Evolutionary conservation across 2,113 vertebrate genomes (phyloP), one percentile per base, ranked within the genome.

Genomic region (Pandion haliaetus): DNA sequence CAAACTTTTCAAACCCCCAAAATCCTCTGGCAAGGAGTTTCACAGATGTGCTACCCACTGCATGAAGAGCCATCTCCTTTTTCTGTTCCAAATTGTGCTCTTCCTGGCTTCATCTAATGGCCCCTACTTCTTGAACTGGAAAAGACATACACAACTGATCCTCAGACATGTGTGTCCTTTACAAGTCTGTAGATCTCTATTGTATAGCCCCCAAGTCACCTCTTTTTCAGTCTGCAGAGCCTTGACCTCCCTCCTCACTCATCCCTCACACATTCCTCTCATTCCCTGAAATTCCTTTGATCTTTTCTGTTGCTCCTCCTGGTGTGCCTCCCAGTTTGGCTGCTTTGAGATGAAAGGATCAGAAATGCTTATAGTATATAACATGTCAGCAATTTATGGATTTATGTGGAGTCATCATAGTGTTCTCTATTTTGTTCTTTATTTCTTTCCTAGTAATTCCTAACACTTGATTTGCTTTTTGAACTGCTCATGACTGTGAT

Each of bases 251-350:
- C 45, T 93, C 74, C 50, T 87, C 49, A 80, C 50, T 92, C 11
- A 0, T 73, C 29, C 63, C 74, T 86, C 42, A 66, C 73, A 94
- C 88, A 91, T 95, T 97, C 89, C 36, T 87, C 47, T 87, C 93
- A 96, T 96, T 95, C 91, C 82, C 57, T 65, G 52, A 94, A 91
- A 57, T 59, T 59, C 52, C 44, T 95, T 91, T 94, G 73, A 95
- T 82, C 70, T 44, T 76, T 93, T 76, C 73, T 76, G 86, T 74
- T 84, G 42, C 12, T 80, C 9, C 31, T 86, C 32, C 54, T 65
- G 44, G 40, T 65, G 31, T 49, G 34, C 34, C 54, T 95, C 57
- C 31, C 34, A 23, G 57, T 93, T 91, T 82, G 44, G 14, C 49
- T 82, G 52, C 57, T 92, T 89, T 84, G 49, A 95, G 57, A 84